Base-by-base conservation (phyloP, 2,888 invertebrate species). In the Chrysolina haemoptera region DNA sequence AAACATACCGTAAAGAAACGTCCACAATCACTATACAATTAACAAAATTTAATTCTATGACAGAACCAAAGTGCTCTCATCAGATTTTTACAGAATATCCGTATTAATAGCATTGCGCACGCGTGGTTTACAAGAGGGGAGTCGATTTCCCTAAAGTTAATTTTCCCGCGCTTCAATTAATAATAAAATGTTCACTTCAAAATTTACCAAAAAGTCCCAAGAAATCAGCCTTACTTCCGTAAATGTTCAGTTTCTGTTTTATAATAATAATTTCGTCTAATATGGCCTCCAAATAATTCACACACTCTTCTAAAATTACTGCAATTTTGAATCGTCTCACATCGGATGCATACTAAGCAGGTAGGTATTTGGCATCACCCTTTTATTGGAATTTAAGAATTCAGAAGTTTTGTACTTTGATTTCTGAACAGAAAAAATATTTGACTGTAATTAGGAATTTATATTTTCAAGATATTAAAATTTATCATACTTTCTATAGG, bases 21-120 rank as follows among this genome's bases (percentile, higher is more conserved):
- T 48, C 59, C 68, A 76, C 71, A 75, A 62, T 43, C 69, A 77
- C 73, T 50, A 62, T 62, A 74, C 79, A 78, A 76, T 74, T 74
- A 75, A 76, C 75, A 81, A 84, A 82, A 79, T 84, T 83, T 80
- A 82, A 83, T 84, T 84, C 84, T 81, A 72, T 81, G 84, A 84
- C 81, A 83, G 80, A 82, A 81, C 79, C 77, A 83, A 83, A 84
- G 84, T 81, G 71, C 18, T 53, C 53, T 84, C 80, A 80, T 74
- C 70, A 76, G 69, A 79, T 78, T 76, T 75, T 64, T 74, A 76
- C 68, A 77, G 75, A 82, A 84, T 84, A 82, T 82, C 82, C 82
- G 81, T 82, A 78, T 77, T 73, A 81, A 77, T 73, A 64, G 55
- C 20, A 75, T 8, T 76, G 79, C 80, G 82, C 85, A 81, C 81